Evolutionary conservation across 2,888 invertebrate genomes (phyloP).

Genomic region (Chrysodeixis includens): DNA sequence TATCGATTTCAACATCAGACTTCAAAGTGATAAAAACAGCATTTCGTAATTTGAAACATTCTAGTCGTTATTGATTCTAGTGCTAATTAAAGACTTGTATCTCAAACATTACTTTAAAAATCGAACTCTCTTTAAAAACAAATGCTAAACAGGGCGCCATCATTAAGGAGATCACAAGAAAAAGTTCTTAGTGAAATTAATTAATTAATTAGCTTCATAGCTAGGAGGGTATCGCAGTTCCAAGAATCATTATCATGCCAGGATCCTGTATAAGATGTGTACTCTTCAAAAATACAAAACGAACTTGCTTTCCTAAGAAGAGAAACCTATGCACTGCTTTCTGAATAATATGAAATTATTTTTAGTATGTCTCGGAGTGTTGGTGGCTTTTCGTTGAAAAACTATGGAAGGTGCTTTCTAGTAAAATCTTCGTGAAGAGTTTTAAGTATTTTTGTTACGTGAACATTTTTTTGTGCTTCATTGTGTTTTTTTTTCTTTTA

Average conservation of each 20-base stretch:
- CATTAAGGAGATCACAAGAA: not conserved
- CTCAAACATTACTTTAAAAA: not conserved
- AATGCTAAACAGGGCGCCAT: not conserved
- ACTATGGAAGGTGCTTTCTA: not conserved
- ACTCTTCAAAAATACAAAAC: not conserved
- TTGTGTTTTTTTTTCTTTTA: no score
- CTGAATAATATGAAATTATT: not conserved
- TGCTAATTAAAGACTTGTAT: no score
- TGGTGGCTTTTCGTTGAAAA: not conserved
- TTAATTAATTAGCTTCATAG: not conserved
- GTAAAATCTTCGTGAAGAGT: not conserved
- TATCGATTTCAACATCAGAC: no score
- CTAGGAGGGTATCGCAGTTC: not conserved
- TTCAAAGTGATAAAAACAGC: no score
- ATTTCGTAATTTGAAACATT: no score
- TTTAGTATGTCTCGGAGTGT: not conserved
- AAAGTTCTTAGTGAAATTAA: constrained; percentile 1
- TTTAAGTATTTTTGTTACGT: not conserved
- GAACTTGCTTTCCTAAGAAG: not conserved
- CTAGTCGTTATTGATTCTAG: no score
- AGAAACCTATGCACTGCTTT: not conserved
- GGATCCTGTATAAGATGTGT: not conserved
- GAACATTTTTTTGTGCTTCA: no score
- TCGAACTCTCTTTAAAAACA: not conserved
- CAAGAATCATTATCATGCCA: not conserved